Evolutionary conservation across 2,888 invertebrate species (phyloP), one percentile per base, ranked within the genome.

Genomic region (Geotrupes spiniger): DNA sequence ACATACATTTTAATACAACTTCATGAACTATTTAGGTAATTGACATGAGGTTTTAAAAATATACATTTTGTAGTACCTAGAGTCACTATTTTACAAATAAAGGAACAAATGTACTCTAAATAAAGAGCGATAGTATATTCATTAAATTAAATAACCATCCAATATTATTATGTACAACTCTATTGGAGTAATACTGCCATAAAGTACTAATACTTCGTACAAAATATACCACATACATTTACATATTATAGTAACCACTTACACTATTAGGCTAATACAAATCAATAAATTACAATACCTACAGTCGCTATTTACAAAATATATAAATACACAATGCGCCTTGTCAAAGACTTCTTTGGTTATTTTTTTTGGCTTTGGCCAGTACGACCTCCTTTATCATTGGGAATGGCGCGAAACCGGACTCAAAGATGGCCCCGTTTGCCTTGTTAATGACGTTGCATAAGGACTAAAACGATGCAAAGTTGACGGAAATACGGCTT

Each of bases 391-490:
- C 29, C 28, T 45, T 49, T 49, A 58, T 60, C 60, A 62, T 52
- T 62, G 61, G 41, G 61, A 52, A 47, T 60, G 54, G 21, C 63
- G 58, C 39, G 59, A 56, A 26, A 59, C 54, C 4, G 63, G 63
- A 46, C 63, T 63, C 12, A 62, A 43, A 8, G 60, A 60, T 8
- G 61, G 45, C 12, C 48, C 46, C 36, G 49, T 50, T 42, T 56
- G 53, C 42, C 66, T 57, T 2, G 63, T 52, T 17, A 68, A 36
- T 4, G 68, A 58, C 21, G 55, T 45, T n/a, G 70, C 69, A 57
- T 75, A 76, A 9, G 76, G 75, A 58, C 72, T 74, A 58, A 72
- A 76, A 52, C 74, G 66, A 53, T 75, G 75, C 59, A 73, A 66
- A 17, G 64, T 60, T n/a, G 69, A 63, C 2, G 74, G 74, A 60